phyloP scores from a whole-genome alignment of 2,113 vertebrate species.

The Xiphorhynchus elegans region DNA sequence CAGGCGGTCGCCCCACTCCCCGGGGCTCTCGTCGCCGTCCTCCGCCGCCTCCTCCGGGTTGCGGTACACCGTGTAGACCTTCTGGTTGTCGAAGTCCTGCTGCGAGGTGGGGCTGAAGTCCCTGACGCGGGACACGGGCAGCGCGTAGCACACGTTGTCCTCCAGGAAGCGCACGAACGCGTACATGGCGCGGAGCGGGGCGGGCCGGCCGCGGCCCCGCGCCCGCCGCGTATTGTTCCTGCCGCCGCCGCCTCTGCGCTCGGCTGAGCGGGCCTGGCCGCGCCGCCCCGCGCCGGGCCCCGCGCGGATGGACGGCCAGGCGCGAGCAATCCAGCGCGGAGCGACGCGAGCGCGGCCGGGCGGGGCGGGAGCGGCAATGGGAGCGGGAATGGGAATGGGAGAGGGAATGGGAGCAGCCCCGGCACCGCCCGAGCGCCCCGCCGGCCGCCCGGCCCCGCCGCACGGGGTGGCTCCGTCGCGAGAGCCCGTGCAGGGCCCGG shows the following conservation, averaged over 20 bases:
- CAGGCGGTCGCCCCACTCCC: constrained; percentile 80
- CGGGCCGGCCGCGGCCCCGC: no score
- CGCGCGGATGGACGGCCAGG: no score
- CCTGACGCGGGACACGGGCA: constrained; percentile 88
- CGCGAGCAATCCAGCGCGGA: no score
- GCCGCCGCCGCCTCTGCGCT: no score
- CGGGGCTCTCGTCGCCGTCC: constrained; percentile 50
- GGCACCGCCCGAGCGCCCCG: neutral
- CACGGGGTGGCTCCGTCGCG: neutral
- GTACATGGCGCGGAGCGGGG: constrained; percentile 82
- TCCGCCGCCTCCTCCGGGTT: constrained; percentile 67
- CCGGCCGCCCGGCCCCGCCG: neutral
- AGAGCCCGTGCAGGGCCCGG: no score
- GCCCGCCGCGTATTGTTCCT: no score
- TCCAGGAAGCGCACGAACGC: constrained; percentile 95
- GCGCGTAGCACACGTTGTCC: constrained; percentile 94
- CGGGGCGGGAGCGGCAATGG: no score
- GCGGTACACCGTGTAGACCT: constrained; percentile 94
- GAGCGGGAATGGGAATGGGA: neutral
- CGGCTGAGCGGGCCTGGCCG: no score
- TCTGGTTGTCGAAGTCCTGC: constrained; percentile 95
- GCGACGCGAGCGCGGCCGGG: no score
- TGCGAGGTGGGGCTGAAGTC: constrained; percentile 90
- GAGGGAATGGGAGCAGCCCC: neutral
- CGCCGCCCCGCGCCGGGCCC: no score